Percentiles rank a stretch among this genome's conserved stretches.
phyloP scores from a whole-genome alignment of 2,797 vertebrate genomes.

The Nyctalus aviator region DNA sequence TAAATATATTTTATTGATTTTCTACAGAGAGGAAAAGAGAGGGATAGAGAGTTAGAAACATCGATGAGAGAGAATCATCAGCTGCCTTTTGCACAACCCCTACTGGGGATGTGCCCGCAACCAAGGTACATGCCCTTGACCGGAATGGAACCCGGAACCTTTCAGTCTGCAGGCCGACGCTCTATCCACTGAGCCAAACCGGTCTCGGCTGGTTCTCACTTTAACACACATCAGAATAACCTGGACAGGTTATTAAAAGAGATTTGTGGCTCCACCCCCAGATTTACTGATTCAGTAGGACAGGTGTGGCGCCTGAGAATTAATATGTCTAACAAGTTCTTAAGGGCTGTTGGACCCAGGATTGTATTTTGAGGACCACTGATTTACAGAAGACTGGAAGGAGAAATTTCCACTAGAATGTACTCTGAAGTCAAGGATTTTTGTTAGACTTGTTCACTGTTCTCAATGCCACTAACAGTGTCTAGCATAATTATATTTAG shows the following conservation, averaged over 20 bases:
- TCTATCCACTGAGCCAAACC: too few relatives aligned
- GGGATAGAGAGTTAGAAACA: too few relatives aligned
- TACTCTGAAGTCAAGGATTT: constrained; percentile 10
- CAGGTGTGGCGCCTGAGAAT: not conserved
- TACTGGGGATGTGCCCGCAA: too few relatives aligned
- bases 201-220: not conserved
- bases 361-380: not conserved
- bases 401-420: not conserved
- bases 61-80: too few relatives aligned
- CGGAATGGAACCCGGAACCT: too few relatives aligned
- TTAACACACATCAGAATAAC: constrained; percentile 13
- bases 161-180: too few relatives aligned
- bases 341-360: not conserved
- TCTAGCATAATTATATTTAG: constrained; percentile 20
- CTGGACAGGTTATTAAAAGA: not conserved
- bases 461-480: not conserved
- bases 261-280: not conserved
- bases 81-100: too few relatives aligned
- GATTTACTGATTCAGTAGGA: not conserved
- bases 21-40: too few relatives aligned
- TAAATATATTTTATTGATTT: too few relatives aligned
- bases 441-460: constrained; percentile 23
- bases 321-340: not conserved
- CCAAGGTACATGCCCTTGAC: too few relatives aligned
- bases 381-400: not conserved